Percentiles rank a stretch among this genome's conserved stretches.
Evolutionary conservation across 2,113 vertebrate species (phyloP).

Genomic region (Epinephelus cyanopodus): DNA sequence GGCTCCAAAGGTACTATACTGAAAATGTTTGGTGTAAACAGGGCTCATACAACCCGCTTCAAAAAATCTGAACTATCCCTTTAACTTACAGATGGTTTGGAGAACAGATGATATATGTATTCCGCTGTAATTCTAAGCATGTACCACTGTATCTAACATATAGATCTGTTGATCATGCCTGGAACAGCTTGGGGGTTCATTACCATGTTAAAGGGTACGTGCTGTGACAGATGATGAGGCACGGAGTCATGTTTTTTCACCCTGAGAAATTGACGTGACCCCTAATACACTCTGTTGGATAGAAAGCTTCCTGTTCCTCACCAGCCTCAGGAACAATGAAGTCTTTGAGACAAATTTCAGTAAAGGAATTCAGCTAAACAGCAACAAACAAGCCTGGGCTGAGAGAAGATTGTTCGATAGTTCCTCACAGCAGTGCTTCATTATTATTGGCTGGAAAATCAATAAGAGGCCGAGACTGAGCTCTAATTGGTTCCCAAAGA

Average conservation of each 20-base stretch:
- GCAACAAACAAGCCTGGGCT: slow-evolving; percentile 55
- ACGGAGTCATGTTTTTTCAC: background rate
- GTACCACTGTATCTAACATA: background rate
- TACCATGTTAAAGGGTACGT: slow-evolving; percentile 21
- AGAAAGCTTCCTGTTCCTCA: slow-evolving; percentile 19
- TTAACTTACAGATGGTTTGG: background rate
- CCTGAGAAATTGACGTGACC: slow-evolving; percentile 26
- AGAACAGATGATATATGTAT: background rate
- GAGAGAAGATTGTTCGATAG: slow-evolving; percentile 56
- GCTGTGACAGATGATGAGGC: slow-evolving; percentile 18
- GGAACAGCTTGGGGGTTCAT: background rate
- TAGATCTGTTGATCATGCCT: background rate
- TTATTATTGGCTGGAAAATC: slow-evolving; percentile 81
- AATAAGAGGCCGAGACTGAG: slow-evolving; percentile 62
- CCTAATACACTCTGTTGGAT: background rate
- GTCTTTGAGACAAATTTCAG: slow-evolving; percentile 57
- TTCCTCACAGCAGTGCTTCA: slow-evolving; percentile 61
- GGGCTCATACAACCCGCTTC: too few relatives aligned
- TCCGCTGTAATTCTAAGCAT: background rate
- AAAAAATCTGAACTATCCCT: too few relatives aligned
- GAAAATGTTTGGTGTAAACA: too few relatives aligned
- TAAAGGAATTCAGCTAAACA: slow-evolving; percentile 60
- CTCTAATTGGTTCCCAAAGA: slow-evolving; percentile 75
- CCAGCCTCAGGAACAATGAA: slow-evolving; percentile 34
- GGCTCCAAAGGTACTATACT: too few relatives aligned